Conservation (phyloP, 2,888 invertebrate species). For the Lithophane ornitopus region DNA sequence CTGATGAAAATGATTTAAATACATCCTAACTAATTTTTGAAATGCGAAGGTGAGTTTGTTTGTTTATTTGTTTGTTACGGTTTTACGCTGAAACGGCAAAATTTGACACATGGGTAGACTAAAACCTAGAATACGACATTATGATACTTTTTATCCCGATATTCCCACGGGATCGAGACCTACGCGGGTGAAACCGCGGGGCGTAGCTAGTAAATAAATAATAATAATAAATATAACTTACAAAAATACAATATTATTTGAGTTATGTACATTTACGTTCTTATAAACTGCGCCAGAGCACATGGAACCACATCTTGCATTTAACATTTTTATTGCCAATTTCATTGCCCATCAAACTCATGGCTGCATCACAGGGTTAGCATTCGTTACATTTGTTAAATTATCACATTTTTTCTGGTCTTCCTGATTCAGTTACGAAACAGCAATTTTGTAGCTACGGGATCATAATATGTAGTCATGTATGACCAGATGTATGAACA, state of each 20-base stretch:
- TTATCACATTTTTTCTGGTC: background rate
- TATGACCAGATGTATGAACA: too few species aligned
- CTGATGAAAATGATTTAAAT: too few species aligned
- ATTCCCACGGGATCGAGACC: too few species aligned
- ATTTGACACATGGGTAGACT: too few species aligned
- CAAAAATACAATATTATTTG: background rate
- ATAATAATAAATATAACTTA: background rate
- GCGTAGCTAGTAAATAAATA: too few species aligned
- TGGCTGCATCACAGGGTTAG: constrained; percentile 28
- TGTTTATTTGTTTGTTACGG: too few species aligned
- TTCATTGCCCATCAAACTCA: constrained; percentile 49
- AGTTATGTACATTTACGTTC: constrained; percentile 3
- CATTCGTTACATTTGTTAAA: constrained; percentile 10
- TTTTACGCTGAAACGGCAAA: too few species aligned
- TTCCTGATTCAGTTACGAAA: background rate
- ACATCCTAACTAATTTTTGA: too few species aligned
- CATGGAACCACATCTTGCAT: constrained; percentile 48
- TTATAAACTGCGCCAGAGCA: constrained; percentile 15
- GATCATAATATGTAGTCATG: background rate
- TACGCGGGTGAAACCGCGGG: too few species aligned
- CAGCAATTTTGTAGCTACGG: background rate
- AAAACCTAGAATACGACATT: too few species aligned
- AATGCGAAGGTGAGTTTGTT: too few species aligned
- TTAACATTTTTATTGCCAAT: constrained; percentile 30
- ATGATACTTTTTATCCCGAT: too few species aligned